These are phyloP conservation scores for Melanogrammus aeglefinus DNA, from an alignment of 2,797 vertebrate species.

Conservation along the genomic window DNA sequence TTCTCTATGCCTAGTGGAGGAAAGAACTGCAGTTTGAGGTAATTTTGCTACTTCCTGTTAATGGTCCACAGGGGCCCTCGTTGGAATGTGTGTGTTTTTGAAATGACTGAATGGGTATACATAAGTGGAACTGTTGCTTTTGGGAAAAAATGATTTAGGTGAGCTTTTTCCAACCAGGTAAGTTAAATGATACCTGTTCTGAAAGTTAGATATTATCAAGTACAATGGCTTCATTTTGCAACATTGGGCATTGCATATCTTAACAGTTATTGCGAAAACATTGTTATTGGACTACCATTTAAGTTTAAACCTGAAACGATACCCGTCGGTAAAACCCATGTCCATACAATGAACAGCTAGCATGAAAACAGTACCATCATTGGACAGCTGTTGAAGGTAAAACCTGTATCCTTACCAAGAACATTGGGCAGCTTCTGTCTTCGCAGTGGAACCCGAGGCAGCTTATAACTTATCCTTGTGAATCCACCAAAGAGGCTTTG, in stretches of 20 bases:
- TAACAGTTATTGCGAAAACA: not conserved
- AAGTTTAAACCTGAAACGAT: too few species aligned
- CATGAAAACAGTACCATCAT: not conserved
- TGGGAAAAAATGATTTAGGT: not conserved
- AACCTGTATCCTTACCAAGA: constrained; percentile 73
- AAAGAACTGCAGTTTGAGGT: constrained; percentile 31
- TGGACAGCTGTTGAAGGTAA: not conserved
- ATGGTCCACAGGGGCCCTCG: constrained; percentile 25
- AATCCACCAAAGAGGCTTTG: constrained; percentile 81
- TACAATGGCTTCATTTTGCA: not conserved
- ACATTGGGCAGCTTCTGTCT: constrained; percentile 87
- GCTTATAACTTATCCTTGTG: constrained; percentile 83
- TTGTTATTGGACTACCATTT: too few species aligned
- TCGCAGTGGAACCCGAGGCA: constrained; percentile 82
- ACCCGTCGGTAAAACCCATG: too few species aligned
- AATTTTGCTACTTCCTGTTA: constrained; percentile 45
- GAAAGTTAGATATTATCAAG: too few species aligned
- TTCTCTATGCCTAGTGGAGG: not conserved
- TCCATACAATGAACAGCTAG: too few species aligned
- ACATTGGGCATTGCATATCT: not conserved
- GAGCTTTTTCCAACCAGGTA: not conserved
- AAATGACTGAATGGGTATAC: not conserved
- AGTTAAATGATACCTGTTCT: not conserved
- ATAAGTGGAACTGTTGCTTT: not conserved
- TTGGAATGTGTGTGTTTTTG: constrained; percentile 17